These are phyloP conservation scores for Amphimedon queenslandica DNA, from an alignment of 37 sponge, comb jelly and placozoan species.

Conservation along the genomic window DNA sequence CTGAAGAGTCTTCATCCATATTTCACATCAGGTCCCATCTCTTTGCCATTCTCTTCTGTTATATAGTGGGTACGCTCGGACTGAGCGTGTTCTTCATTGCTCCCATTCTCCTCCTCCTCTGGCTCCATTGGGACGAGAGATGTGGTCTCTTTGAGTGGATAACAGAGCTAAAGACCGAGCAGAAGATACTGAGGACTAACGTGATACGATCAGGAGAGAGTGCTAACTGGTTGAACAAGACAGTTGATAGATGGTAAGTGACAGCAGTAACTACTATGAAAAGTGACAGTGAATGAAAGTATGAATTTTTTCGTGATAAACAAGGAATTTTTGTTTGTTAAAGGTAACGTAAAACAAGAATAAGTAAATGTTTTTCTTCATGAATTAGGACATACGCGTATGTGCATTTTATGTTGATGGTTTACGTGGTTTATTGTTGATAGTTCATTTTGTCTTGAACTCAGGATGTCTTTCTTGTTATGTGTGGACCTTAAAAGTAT, in stretches of 20 bases:
- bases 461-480: no score
- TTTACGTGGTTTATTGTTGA: no score
- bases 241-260: slow-evolving; percentile 4
- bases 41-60: slow-evolving; percentile 1
- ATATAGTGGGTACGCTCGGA: not conserved
- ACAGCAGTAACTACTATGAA: no score
- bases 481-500: no score
- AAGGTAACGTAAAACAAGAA: no score
- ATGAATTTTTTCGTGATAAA: no score
- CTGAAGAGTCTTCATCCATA: not conserved
- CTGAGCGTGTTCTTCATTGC: not conserved
- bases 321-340: no score
- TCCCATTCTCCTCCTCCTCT: not conserved
- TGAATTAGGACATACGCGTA: no score
- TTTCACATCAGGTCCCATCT: not conserved
- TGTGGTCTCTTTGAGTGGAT: not conserved
- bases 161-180: not conserved
- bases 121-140: not conserved
- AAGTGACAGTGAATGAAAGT: no score
- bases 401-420: no score
- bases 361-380: no score
- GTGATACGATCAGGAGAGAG: not conserved
- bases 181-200: not conserved
- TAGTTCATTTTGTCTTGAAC: no score
- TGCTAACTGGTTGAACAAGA: not conserved